Conservation (phyloP, 2,888 invertebrate species). For the Tolmerus cingulatus region DNA sequence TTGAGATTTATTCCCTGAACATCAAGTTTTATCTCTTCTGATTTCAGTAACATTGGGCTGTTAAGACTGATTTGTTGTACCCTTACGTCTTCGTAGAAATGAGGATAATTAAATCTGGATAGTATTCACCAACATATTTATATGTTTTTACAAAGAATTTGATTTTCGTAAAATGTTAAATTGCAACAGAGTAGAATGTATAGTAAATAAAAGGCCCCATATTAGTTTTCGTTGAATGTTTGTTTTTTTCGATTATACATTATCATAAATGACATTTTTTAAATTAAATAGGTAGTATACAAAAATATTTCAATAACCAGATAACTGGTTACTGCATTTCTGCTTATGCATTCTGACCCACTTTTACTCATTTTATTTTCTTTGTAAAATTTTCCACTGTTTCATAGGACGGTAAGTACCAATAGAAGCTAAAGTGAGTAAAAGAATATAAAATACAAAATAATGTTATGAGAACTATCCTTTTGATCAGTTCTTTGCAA, state of each 20-base stretch:
- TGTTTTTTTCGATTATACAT: not conserved
- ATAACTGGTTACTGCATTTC: no score
- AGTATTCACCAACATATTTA: constrained; percentile 7
- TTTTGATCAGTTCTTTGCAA: no score
- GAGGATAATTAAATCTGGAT: not conserved
- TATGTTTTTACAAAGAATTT: constrained; percentile 6
- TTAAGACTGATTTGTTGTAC: constrained; percentile 39
- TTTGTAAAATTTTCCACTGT: no score
- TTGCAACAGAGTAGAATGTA: constrained; percentile 9
- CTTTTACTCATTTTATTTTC: no score
- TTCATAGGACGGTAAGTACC: no score
- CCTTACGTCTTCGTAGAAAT: not conserved
- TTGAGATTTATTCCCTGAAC: not conserved
- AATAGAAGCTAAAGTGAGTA: no score
- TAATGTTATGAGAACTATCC: no score
- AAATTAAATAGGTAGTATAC: no score
- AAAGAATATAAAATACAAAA: no score
- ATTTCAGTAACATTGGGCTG: constrained; percentile 18
- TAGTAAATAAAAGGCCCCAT: constrained; percentile 30
- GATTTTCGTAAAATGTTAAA: constrained; percentile 8
- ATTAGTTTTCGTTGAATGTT: constrained; percentile 31
- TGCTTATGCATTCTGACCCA: no score
- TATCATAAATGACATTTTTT: no score
- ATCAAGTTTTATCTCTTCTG: not conserved
- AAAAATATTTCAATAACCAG: no score